Evolutionary conservation across 2,797 vertebrate genomes (phyloP).

Genomic region (Cuculus canorus): DNA sequence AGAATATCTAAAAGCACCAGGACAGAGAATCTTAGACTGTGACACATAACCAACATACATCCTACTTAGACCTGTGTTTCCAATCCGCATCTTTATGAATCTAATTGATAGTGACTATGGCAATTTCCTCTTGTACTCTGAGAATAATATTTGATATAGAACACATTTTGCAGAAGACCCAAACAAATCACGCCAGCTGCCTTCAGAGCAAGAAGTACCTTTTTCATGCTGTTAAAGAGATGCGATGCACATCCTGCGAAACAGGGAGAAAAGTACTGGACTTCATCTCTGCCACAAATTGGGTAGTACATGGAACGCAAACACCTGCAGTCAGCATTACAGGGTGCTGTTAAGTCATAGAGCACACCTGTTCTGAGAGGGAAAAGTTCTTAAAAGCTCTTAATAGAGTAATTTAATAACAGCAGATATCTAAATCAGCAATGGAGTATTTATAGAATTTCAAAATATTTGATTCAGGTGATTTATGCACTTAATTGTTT

Average conservation of each 20-base stretch:
- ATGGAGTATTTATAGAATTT: neutral
- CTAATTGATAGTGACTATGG: too few relatives aligned
- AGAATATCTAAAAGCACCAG: neutral
- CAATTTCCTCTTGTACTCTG: neutral
- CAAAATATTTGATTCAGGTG: neutral
- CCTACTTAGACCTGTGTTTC: neutral
- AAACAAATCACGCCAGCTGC: neutral
- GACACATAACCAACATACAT: neutral
- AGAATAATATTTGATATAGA: neutral
- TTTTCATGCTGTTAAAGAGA: neutral
- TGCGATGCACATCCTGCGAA: slow-evolving; percentile 76
- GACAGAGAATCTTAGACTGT: neutral
- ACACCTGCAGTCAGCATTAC: slow-evolving; percentile 79
- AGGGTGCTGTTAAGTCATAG: slow-evolving; percentile 73
- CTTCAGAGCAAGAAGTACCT: slow-evolving; percentile 61
- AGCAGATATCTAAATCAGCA: neutral
- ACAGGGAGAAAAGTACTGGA: slow-evolving; percentile 85
- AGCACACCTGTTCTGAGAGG: slow-evolving; percentile 70
- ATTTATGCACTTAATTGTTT: neutral
- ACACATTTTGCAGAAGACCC: neutral
- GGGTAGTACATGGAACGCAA: slow-evolving; percentile 76
- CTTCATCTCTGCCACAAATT: slow-evolving; percentile 77
- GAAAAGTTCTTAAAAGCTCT: slow-evolving; percentile 1
- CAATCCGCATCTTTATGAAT: too few relatives aligned
- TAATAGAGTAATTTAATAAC: neutral